phyloP scores from a whole-genome alignment of 2,113 vertebrate genomes.

The Lepisosteus oculatus region DNA sequence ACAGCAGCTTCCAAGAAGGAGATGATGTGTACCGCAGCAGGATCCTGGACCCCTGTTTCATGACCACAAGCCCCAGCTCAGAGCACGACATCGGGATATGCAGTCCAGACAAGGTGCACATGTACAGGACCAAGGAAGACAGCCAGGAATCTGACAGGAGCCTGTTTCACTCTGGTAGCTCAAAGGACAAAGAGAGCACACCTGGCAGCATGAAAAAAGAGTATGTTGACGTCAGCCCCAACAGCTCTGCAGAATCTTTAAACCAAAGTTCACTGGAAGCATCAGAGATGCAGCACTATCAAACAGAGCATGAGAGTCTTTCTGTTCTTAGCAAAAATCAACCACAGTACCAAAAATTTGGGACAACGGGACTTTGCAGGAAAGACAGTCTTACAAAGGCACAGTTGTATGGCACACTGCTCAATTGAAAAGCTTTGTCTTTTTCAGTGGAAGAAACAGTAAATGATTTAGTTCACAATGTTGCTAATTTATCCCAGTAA shows the following conservation, averaged over 20 bases:
- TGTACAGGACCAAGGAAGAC: slow-evolving; percentile 69
- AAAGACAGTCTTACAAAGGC: slow-evolving; percentile 98
- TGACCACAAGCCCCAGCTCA: slow-evolving; percentile 68
- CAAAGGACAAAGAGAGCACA: slow-evolving; percentile 67
- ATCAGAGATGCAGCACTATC: slow-evolving; percentile 79
- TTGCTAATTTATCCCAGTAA: slow-evolving; percentile 29
- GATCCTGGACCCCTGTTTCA: slow-evolving; percentile 76
- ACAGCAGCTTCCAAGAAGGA: slow-evolving; percentile 84
- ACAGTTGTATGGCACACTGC: slow-evolving; percentile 92
- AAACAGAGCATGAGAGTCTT: slow-evolving; percentile 76
- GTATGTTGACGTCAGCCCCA: slow-evolving; percentile 72
- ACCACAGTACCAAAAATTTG: slow-evolving; percentile 82
- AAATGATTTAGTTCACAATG: slow-evolving; percentile 40
- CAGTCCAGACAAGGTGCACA: slow-evolving; percentile 69
- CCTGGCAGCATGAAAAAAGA: slow-evolving; percentile 63
- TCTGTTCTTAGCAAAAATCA: slow-evolving; percentile 70
- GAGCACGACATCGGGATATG: slow-evolving; percentile 70
- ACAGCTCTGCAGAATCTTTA: slow-evolving; percentile 82
- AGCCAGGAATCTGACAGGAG: slow-evolving; percentile 77
- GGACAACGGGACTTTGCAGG: slow-evolving; percentile 83
- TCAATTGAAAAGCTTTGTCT: slow-evolving; percentile 73
- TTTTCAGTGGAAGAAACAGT: not conserved
- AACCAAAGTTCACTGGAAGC: slow-evolving; percentile 80
- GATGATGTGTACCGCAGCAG: slow-evolving; percentile 78
- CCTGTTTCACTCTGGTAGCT: slow-evolving; percentile 75